Evolutionary conservation across 2,113 vertebrate species (phyloP).

Genomic region (Puffinus mauretanicus): DNA sequence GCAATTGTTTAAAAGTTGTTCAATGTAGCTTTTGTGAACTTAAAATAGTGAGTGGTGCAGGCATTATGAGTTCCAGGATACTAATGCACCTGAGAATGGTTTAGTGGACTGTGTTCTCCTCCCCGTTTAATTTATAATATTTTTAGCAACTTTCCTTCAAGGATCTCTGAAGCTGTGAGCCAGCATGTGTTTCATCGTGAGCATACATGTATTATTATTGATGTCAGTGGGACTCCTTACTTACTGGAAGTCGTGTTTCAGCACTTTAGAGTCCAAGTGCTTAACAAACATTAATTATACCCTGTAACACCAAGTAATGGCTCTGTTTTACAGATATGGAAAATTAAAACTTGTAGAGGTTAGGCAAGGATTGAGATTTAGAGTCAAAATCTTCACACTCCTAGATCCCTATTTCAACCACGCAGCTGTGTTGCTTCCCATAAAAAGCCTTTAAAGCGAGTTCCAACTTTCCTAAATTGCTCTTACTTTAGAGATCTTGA

Average conservation of each 20-base stretch:
- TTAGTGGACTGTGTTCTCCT: not conserved
- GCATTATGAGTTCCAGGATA: not conserved
- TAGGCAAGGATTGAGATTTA: not conserved
- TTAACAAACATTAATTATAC: not conserved
- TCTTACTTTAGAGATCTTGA: not conserved
- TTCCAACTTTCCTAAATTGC: not conserved
- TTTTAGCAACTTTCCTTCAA: constrained; percentile 25
- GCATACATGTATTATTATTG: not conserved
- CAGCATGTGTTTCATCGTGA: not conserved
- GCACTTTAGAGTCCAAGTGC: not conserved
- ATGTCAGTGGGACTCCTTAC: not conserved
- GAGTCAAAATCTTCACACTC: not conserved
- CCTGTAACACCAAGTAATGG: not conserved
- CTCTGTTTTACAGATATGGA: not conserved
- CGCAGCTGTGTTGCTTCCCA: not conserved
- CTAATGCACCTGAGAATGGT: not conserved
- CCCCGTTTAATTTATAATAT: not conserved
- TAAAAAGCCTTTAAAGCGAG: not conserved
- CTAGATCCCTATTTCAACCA: not conserved
- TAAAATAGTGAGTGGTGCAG: not conserved
- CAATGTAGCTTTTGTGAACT: not conserved
- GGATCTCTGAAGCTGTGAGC: constrained; percentile 1
- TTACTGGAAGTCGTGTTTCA: not conserved
- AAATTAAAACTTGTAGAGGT: not conserved
- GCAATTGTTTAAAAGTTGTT: not conserved